Conservation (phyloP, 2,113 vertebrate species). For the Rhadina sibilatrix region DNA sequence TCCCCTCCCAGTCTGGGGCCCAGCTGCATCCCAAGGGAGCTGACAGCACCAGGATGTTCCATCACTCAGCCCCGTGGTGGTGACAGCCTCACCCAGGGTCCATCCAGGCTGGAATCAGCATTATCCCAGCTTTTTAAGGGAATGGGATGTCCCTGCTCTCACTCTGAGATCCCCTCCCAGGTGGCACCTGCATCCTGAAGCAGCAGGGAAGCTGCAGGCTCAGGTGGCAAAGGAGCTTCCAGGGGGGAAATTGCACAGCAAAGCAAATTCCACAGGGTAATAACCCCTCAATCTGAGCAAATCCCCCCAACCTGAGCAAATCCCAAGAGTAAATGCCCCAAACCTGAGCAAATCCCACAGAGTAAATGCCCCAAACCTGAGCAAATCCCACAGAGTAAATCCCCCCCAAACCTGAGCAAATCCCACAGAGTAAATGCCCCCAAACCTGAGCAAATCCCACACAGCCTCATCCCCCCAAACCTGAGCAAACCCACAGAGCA, state of each 20-base stretch:
- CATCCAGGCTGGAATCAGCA: neutral
- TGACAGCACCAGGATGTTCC: rapidly evolving
- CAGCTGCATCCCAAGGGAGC: neutral
- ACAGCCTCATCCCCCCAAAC: no score
- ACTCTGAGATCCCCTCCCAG: neutral
- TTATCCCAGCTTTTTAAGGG: neutral
- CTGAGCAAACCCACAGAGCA: no score
- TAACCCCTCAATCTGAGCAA: no score
- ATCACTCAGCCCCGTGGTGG: rapidly evolving
- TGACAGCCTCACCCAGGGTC: neutral
- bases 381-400: no score
- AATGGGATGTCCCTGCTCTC: neutral
- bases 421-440: no score
- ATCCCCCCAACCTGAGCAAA: neutral
- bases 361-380: no score
- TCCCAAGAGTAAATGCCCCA: no score
- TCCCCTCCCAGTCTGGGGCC: neutral
- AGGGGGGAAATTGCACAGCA: neutral
- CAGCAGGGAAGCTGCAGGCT: neutral
- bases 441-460: no score
- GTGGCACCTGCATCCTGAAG: neutral
- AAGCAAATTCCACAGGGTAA: neutral
- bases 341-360: no score
- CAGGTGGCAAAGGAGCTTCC: neutral
- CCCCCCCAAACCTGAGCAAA: no score